phyloP scores from a whole-genome alignment of 2,797 vertebrate species.

The Allochrocebus solatus region DNA sequence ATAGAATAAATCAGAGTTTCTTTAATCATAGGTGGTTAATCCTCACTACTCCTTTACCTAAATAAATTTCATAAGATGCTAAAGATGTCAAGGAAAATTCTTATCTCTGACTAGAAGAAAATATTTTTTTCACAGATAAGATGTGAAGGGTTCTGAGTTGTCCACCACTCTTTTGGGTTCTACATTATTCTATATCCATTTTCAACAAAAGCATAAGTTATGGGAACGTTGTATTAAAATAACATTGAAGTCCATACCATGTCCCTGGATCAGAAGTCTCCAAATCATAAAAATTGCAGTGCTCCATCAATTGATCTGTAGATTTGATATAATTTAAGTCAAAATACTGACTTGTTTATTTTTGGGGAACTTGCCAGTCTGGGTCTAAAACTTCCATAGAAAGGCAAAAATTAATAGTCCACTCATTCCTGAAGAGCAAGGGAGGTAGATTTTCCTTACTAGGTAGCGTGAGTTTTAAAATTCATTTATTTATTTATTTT shows the following conservation, averaged over 20 bases:
- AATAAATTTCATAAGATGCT: constrained; percentile 12
- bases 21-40: neutral
- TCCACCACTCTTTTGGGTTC: neutral
- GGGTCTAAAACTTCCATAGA: neutral
- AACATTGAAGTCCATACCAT: neutral
- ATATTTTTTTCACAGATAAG: constrained; percentile 10
- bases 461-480: neutral
- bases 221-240: neutral
- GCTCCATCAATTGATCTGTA: neutral
- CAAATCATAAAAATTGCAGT: neutral
- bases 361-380: neutral
- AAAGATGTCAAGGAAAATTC: neutral
- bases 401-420: neutral
- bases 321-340: neutral
- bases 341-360: neutral
- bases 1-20: neutral
- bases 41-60: neutral
- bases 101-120: neutral
- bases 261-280: neutral
- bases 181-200: neutral
- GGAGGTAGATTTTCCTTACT: neutral
- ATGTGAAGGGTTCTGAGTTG: neutral
- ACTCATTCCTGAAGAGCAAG: neutral
- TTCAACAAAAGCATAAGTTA: neutral
- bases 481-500: neutral